Percentiles rank a stretch among this genome's conserved stretches.
Conservation (phyloP, 2,888 invertebrate genomes). For the Ormyrus rosae region DNA sequence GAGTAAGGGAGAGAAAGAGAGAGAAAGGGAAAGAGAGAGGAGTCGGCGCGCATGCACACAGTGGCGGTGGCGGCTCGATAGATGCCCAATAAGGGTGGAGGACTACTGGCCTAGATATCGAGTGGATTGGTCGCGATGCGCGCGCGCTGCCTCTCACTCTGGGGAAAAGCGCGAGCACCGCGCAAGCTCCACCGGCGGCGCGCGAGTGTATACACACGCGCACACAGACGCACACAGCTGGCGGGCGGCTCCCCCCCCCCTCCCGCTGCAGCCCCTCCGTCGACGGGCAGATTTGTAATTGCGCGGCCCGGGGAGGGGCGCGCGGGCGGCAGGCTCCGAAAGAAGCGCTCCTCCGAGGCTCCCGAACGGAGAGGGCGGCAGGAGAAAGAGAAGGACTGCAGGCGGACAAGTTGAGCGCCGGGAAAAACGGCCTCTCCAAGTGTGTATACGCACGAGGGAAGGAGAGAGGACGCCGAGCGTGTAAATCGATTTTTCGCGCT, state of each 20-base stretch:
- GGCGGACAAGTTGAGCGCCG: conserved; percentile 12
- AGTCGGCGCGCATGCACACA: too few relatives aligned
- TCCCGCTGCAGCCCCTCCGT: too few relatives aligned
- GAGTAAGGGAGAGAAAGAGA: background rate
- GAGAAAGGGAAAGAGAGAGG: background rate
- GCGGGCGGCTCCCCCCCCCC: too few relatives aligned
- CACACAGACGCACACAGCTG: too few relatives aligned
- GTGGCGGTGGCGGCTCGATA: conserved; percentile 25
- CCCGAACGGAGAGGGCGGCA: background rate
- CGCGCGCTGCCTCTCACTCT: background rate
- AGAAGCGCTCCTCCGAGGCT: conserved; percentile 8
- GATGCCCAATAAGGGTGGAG: conserved; percentile 55
- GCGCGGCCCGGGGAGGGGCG: too few relatives aligned
- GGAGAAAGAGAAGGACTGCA: conserved; percentile 6
- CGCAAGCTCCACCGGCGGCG: conserved; percentile 27
- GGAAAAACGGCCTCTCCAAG: background rate
- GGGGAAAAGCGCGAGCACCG: background rate
- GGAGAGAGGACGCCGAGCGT: background rate
- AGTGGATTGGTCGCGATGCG: conserved; percentile 47
- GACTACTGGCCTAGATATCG: conserved; percentile 60
- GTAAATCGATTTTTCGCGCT: conserved; percentile 53
- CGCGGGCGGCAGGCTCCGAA: background rate
- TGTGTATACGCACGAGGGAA: background rate
- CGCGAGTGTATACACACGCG: background rate
- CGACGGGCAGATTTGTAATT: too few relatives aligned